A percentile compares a stretch with the other conserved stretches of the same genome.
These are phyloP conservation scores for Mustelus asterias DNA, from an alignment of 2,113 vertebrate species.

Conservation along the genomic window DNA sequence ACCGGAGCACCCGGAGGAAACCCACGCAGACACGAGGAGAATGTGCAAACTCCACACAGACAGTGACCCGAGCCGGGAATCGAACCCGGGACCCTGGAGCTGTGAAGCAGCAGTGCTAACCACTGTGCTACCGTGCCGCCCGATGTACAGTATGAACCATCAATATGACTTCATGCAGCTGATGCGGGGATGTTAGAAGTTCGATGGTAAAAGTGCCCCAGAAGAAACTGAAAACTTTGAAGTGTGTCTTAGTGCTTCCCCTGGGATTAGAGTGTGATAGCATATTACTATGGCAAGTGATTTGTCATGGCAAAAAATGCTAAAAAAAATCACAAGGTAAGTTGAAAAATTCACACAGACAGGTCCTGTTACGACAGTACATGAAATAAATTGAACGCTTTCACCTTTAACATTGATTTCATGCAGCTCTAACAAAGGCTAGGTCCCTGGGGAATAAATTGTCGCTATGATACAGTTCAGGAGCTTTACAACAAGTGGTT, in stretches of 20 bases:
- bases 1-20: too few species aligned
- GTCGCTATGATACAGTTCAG: neutral
- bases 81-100: too few species aligned
- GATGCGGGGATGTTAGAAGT: neutral
- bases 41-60: too few species aligned
- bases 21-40: too few species aligned
- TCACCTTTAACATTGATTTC: constrained; percentile 30
- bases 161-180: neutral
- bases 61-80: too few species aligned
- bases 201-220: neutral
- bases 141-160: neutral
- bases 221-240: neutral
- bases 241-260: neutral
- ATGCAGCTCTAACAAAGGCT: neutral
- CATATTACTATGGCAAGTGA: neutral
- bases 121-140: too few species aligned
- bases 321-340: neutral
- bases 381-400: constrained; percentile 15
- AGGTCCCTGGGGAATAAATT: neutral
- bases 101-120: too few species aligned
- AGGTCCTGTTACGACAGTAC: neutral
- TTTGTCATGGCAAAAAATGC: neutral
- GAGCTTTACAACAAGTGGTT: neutral
- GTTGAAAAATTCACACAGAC: constrained; percentile 9
- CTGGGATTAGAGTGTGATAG: neutral